phyloP scores from a whole-genome alignment of 2,888 invertebrate species.

The Tyria jacobaeae region DNA sequence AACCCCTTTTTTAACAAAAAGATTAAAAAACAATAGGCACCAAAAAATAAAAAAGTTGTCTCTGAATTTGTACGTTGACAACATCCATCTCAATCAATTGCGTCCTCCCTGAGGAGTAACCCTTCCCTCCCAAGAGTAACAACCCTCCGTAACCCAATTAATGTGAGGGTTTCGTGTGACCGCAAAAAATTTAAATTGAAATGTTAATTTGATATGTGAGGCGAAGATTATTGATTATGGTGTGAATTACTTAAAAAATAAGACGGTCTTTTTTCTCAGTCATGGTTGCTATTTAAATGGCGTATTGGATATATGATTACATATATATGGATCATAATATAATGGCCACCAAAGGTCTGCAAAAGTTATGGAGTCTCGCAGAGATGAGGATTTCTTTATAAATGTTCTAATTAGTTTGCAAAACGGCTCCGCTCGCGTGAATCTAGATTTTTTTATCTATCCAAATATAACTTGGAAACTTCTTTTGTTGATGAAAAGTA shows the following conservation, averaged over 20 bases:
- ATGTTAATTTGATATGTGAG: conserved; percentile 73
- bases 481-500: no score
- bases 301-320: no score
- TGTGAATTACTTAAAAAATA: conserved; percentile 19
- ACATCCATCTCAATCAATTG: conserved; percentile 86
- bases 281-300: no score
- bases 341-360: no score
- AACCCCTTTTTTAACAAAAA: conserved; percentile 57
- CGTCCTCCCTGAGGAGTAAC: conserved; percentile 78
- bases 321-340: no score
- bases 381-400: no score
- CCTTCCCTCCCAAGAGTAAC: conserved; percentile 75
- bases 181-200: conserved; percentile 80
- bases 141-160: conserved; percentile 84
- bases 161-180: conserved; percentile 74
- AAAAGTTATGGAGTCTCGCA: no score
- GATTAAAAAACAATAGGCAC: conserved; percentile 52
- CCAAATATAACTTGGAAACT: no score
- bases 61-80: conserved; percentile 79
- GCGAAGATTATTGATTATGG: conserved; percentile 39
- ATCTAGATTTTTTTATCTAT: no score
- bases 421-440: no score
- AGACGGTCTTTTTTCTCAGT: not conserved
- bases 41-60: conserved; percentile 70
- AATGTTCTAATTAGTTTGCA: no score